Conservation (phyloP, 2,888 invertebrate genomes). For the Xylota segnis region DNA sequence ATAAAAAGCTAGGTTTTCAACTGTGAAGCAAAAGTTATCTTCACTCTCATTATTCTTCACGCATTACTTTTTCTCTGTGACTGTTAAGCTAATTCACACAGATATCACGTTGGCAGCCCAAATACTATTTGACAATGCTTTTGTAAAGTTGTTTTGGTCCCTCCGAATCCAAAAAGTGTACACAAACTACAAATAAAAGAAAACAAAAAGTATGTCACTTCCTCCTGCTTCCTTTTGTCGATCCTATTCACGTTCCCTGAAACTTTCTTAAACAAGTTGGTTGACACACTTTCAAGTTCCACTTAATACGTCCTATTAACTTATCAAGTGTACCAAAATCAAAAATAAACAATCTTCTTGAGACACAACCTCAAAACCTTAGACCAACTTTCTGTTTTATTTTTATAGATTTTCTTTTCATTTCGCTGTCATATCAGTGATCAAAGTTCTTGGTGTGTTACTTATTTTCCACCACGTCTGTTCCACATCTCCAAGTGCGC, state of each 20-base stretch:
- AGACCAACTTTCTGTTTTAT: slow-evolving; percentile 3
- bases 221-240: neutral
- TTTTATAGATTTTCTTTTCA: neutral
- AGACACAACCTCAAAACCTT: slow-evolving; percentile 67
- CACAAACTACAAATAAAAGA: neutral
- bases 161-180: neutral
- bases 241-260: neutral
- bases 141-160: too few species aligned
- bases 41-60: too few species aligned
- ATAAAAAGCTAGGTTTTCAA: too few species aligned
- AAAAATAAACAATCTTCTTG: slow-evolving; percentile 60
- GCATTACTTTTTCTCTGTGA: too few species aligned
- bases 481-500: slow-evolving; percentile 48
- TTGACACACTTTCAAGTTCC: slow-evolving; percentile 1
- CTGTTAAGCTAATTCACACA: too few species aligned
- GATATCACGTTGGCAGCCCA: too few species aligned
- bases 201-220: neutral
- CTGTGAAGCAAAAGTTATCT: too few species aligned
- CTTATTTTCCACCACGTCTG: slow-evolving; percentile 12
- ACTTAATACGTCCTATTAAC: slow-evolving; percentile 26
- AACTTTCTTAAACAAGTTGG: neutral
- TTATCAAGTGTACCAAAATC: slow-evolving; percentile 60
- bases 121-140: too few species aligned
- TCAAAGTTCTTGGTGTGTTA: slow-evolving; percentile 1
- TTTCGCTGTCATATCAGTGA: slow-evolving; percentile 25